Evolutionary conservation across 2,113 vertebrate genomes (phyloP).

Genomic region (Baryphthengus martii): DNA sequence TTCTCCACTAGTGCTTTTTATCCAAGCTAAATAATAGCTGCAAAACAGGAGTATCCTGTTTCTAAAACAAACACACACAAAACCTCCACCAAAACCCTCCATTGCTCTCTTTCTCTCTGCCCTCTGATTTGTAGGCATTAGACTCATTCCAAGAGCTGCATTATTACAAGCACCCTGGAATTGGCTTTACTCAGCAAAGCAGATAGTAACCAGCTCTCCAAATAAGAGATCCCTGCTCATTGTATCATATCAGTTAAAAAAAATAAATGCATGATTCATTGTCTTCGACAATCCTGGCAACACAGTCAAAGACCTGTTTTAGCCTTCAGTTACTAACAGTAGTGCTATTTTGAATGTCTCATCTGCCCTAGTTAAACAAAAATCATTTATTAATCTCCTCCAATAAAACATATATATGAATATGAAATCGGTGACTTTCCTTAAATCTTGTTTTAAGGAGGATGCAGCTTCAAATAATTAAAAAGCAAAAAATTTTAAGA

Average conservation of each 20-base stretch:
- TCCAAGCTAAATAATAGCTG: neutral
- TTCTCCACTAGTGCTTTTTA: neutral
- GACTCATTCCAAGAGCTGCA: neutral
- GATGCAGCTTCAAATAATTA: neutral
- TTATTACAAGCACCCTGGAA: neutral
- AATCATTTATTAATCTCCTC: neutral
- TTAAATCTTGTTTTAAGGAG: neutral
- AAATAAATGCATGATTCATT: neutral
- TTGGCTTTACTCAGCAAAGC: neutral
- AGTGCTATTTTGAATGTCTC: neutral
- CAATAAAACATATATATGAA: neutral
- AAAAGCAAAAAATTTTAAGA: neutral
- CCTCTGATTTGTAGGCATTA: neutral
- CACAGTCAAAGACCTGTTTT: accelerated
- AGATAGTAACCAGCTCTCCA: neutral
- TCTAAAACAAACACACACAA: neutral
- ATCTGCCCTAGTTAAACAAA: neutral
- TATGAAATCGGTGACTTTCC: neutral
- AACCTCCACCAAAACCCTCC: neutral
- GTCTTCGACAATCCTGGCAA: neutral
- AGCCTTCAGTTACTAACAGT: neutral
- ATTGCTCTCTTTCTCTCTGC: neutral
- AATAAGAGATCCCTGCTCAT: neutral
- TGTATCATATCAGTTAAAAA: neutral
- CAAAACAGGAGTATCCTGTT: neutral